Base-by-base conservation (phyloP, 2,888 invertebrate genomes). In the Troides helena region DNA sequence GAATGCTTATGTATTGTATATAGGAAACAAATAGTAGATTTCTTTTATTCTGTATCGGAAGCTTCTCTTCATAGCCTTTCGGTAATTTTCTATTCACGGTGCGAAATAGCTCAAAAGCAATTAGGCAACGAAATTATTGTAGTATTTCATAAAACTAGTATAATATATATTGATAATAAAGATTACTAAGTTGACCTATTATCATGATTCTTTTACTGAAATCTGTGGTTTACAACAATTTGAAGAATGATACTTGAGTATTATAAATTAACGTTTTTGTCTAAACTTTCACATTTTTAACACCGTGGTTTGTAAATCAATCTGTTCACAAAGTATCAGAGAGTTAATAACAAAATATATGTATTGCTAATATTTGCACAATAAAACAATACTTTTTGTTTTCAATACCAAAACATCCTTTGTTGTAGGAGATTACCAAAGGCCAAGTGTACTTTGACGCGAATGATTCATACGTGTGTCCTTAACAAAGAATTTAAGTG, bases 401-500 rank as follows among this genome's bases (percentile, higher is more conserved):
- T 8, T 25, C 60, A 43, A 63, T 50, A 62, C 30, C 12, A 61
- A 64, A 46, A 62, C 61, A 71, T 71, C 58, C 67, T 65, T 71
- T 71, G 67, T 67, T 71, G 25, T 64, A 67, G 53, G 50, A 21
- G 64, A 50, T 43, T 57, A 57, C 30, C 17, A 61, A n/a, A 43
- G n/a, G 25, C 53, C 36, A 46, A 65, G 63, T 68, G 74, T 67
- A 73, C 75, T 75, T 77, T 76, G 70, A 69, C 65, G 64, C 50
- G 43, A 30, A 71, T 77, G 78, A 80, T 68, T 81, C 77, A 80
- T 68, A 57, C 67, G 36, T 63, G 61, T 58, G 62, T 72, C 72
- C 72, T 72, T 72, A 73, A 77, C 76, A 78, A 77, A 76, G 76
- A 77, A 72, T 75, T 76, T 77, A 73, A 70, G 72, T 72, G 60